phyloP scores from a whole-genome alignment of 2,888 invertebrate genomes.

The Microctonus aethiopoides region DNA sequence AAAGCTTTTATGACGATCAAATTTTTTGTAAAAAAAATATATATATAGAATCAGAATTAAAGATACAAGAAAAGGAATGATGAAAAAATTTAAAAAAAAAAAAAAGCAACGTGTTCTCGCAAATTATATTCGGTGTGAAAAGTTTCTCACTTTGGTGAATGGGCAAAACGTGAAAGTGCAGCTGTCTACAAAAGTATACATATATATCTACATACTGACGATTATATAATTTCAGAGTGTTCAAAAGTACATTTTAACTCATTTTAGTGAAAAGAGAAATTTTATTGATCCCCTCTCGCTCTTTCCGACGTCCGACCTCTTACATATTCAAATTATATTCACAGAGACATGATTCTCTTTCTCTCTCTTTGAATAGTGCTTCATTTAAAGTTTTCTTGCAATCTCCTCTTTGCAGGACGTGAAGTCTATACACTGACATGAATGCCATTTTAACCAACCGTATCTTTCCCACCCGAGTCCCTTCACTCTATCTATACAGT shows the following conservation, averaged over 20 bases:
- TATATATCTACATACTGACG: background rate
- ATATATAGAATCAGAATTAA: background rate
- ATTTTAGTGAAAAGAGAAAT: slow-evolving; percentile 44
- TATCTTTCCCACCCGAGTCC: slow-evolving; percentile 17
- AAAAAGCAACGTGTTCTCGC: background rate
- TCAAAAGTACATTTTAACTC: slow-evolving; percentile 46
- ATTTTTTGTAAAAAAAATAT: background rate
- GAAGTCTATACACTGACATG: slow-evolving; percentile 29
- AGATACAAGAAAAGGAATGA: background rate
- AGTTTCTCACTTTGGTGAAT: background rate
- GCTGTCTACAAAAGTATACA: slow-evolving; percentile 9
- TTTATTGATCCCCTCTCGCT: slow-evolving; percentile 41
- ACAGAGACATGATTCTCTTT: slow-evolving; percentile 28
- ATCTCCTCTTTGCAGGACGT: slow-evolving; percentile 8
- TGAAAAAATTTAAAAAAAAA: background rate
- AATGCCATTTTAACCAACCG: slow-evolving; percentile 35
- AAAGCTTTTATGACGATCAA: background rate
- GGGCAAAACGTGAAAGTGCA: slow-evolving; percentile 9
- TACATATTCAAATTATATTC: slow-evolving; percentile 48
- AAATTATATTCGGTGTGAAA: slow-evolving; percentile 4
- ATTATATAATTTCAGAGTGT: slow-evolving; percentile 34
- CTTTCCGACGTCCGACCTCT: slow-evolving; percentile 34
- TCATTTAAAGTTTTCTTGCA: slow-evolving; percentile 45
- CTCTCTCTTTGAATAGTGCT: slow-evolving; percentile 45
- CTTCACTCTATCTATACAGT: slow-evolving; percentile 27